These are phyloP conservation scores for Cylindroiulus punctatus DNA, from an alignment of 2,888 invertebrate species.

Conservation along the genomic window DNA sequence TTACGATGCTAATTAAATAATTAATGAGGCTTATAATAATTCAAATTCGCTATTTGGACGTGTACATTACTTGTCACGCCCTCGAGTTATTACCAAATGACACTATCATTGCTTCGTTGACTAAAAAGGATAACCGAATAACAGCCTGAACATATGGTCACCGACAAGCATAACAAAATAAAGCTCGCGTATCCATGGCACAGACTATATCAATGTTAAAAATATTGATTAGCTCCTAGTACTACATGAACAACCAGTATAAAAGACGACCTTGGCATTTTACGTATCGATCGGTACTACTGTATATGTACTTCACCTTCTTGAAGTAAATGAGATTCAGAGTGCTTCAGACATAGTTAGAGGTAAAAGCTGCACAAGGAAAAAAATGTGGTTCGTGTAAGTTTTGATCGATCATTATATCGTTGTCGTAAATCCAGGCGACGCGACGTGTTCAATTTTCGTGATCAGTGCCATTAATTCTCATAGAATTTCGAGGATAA, in stretches of 20 bases:
- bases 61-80: no score
- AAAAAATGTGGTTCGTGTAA: not conserved
- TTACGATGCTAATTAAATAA: no score
- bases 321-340: not conserved
- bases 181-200: not conserved
- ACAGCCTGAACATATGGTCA: no score
- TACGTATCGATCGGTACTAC: slow-evolving; percentile 39
- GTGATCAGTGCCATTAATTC: not conserved
- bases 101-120: no score
- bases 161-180: not conserved
- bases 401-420: not conserved
- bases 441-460: not conserved
- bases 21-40: no score
- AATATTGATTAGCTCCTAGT: slow-evolving; percentile 46
- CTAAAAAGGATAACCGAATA: no score
- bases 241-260: slow-evolving; percentile 7
- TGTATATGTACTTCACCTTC: slow-evolving; percentile 7
- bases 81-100: no score
- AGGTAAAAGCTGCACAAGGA: not conserved
- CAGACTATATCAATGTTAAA: not conserved
- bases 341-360: slow-evolving; percentile 1
- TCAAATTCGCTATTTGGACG: no score
- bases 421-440: not conserved
- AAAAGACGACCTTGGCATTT: slow-evolving; percentile 47
- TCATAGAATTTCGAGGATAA: not conserved